Conservation (phyloP, 2,888 invertebrate genomes). For the Callyntrura sp. region DNA sequence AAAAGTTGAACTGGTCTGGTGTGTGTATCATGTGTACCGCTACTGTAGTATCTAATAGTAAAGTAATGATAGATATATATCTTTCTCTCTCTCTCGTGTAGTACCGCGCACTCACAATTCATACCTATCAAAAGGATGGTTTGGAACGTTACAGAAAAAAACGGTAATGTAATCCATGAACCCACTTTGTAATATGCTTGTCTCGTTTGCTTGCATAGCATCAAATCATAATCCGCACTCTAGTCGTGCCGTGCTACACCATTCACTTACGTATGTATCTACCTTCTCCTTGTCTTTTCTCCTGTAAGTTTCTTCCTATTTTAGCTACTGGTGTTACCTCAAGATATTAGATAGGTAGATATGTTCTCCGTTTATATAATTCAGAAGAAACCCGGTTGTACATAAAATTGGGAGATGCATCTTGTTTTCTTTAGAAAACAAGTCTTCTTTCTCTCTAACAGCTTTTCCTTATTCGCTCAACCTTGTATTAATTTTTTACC, state of each 20-base stretch:
- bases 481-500: slow-evolving; percentile 38
- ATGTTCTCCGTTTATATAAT: too few relatives aligned
- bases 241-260: slow-evolving; percentile 52
- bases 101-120: neutral
- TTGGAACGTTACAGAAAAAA: neutral
- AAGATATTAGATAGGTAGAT: too few relatives aligned
- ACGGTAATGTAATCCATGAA: slow-evolving; percentile 66
- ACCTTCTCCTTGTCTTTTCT: slow-evolving; percentile 7
- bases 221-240: slow-evolving; percentile 71
- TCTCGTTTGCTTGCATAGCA: slow-evolving; percentile 71
- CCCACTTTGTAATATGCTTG: slow-evolving; percentile 69
- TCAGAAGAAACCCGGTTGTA: too few relatives aligned
- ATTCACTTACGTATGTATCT: slow-evolving; percentile 67
- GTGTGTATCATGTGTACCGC: slow-evolving; percentile 15
- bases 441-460: neutral
- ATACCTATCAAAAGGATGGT: neutral
- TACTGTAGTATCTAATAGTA: slow-evolving; percentile 15
- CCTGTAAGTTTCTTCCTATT: neutral
- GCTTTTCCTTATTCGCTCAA: slow-evolving; percentile 20
- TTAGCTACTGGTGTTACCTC: slow-evolving; percentile 33
- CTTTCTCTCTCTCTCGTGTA: neutral
- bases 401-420: too few relatives aligned
- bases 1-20: slow-evolving; percentile 12
- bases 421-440: neutral
- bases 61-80: slow-evolving; percentile 38